Conservation (phyloP, 2,113 vertebrate genomes). For the Hemicordylus capensis region DNA sequence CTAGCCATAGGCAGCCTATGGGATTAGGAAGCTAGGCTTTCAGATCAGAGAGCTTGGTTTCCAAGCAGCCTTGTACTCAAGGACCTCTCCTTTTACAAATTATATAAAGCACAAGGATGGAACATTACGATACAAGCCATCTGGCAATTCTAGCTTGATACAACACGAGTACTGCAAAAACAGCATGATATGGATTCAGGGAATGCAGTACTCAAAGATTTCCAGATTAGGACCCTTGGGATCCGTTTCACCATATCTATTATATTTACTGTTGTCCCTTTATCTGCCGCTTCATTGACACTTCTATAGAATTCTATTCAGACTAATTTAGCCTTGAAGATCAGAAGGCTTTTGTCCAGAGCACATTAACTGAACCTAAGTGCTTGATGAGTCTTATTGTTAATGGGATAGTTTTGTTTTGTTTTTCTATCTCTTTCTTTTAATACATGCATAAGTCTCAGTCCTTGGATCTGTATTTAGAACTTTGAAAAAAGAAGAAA, state of each 20-base stretch:
- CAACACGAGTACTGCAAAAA: background rate
- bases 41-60: background rate
- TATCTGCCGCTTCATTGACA: constrained; percentile 1
- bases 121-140: background rate
- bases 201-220: background rate
- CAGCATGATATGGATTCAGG: background rate
- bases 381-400: constrained; percentile 37
- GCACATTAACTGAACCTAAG: constrained; percentile 35
- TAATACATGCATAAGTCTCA: constrained; percentile 27
- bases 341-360: constrained; percentile 33
- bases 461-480: constrained; percentile 55
- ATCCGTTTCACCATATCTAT: background rate
- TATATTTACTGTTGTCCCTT: background rate
- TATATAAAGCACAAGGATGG: background rate
- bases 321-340: constrained; percentile 39
- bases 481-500: constrained; percentile 50
- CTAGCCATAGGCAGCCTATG: background rate
- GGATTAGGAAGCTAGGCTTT: background rate
- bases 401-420: constrained; percentile 46
- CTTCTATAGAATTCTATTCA: constrained; percentile 34
- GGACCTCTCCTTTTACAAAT: background rate
- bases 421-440: constrained; percentile 38
- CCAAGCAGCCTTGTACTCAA: background rate
- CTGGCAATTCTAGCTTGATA: background rate
- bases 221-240: background rate